Base-by-base conservation (phyloP, 2,888 invertebrate species). In the Pristionchus japonicus region DNA sequence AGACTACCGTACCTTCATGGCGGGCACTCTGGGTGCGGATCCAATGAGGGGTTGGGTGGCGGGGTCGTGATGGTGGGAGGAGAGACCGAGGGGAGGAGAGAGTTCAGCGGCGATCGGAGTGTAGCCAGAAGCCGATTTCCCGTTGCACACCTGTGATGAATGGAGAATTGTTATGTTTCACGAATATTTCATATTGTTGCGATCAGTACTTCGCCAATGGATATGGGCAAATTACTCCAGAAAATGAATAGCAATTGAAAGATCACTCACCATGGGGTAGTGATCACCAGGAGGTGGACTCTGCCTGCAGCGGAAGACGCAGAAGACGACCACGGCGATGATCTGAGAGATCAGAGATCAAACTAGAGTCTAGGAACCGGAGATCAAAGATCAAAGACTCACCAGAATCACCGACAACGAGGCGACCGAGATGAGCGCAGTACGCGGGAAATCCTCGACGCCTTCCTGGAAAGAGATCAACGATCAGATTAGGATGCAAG, bases 51-150 rank as follows among this genome's bases (percentile, higher is more conserved):
- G 85, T 49, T 85, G 85, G 4, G 85, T 37, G 40, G 85, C 85
- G 1, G 85, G 85, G n/a, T 85, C 85, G 3, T 82, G 82, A 77
- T 85, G 74, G 52, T 47, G 82, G 49, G 91, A 89, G 49, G 87
- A 91, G 64, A 90, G 89, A 57, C 90, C 89, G 89, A 93, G 89
- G 86, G 91, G 93, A 15, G 94, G 94, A 37, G 93, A 92, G 83
- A 92, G 88, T 49, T 94, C 93, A 11, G 91, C 90, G 13, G 93
- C 91, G 82, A 94, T 94, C 20, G 94, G 91, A 34, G 93, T 91
- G 88, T 94, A 94, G 52, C 94, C 93, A 57, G 91, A 89, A 85
- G 89, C 90, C 57, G 90, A 82, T 86, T 92, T 61, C 77, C 88
- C 83, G 88, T 84, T 91, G 89, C 90, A 90, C 31, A 89, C 89